A percentile compares a stretch with the other conserved stretches of the same genome.
Conservation (phyloP, 2,888 invertebrate genomes). For the Tetrapedia diversipes region DNA sequence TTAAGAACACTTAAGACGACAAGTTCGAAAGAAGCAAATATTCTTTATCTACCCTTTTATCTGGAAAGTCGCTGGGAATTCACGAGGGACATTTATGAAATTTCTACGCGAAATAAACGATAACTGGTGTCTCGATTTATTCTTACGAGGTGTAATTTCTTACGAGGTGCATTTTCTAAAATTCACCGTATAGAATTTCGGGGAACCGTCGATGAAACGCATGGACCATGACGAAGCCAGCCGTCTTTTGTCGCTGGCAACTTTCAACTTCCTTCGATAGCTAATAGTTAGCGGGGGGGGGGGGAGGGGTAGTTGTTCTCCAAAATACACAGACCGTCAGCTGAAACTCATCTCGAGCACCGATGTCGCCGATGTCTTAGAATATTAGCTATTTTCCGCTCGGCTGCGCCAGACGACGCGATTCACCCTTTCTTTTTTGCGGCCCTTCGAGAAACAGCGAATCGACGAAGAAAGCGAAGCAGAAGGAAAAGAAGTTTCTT, state of each 20-base stretch:
- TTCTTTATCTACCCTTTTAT: no score
- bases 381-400: slow-evolving; percentile 80
- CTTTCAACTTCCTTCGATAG: slow-evolving; percentile 60
- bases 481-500: slow-evolving; percentile 28
- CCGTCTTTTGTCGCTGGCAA: slow-evolving; percentile 50
- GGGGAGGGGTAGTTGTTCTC: slow-evolving; percentile 23
- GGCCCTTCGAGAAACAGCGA: slow-evolving; percentile 1
- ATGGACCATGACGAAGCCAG: slow-evolving; percentile 17
- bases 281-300: slow-evolving; percentile 30
- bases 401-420: slow-evolving; percentile 69
- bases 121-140: no score
- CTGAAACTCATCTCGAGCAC: slow-evolving; percentile 62
- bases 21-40: no score
- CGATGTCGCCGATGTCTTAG: slow-evolving; percentile 70
- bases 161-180: no score
- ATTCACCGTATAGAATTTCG: neutral
- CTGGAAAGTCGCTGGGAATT: no score
- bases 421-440: slow-evolving; percentile 26
- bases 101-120: no score
- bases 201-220: slow-evolving; percentile 8
- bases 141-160: no score
- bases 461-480: neutral
- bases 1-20: no score
- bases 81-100: no score
- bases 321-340: slow-evolving; percentile 57